phyloP scores from a whole-genome alignment of 2,113 vertebrate genomes.

The Hassar affinis region DNA sequence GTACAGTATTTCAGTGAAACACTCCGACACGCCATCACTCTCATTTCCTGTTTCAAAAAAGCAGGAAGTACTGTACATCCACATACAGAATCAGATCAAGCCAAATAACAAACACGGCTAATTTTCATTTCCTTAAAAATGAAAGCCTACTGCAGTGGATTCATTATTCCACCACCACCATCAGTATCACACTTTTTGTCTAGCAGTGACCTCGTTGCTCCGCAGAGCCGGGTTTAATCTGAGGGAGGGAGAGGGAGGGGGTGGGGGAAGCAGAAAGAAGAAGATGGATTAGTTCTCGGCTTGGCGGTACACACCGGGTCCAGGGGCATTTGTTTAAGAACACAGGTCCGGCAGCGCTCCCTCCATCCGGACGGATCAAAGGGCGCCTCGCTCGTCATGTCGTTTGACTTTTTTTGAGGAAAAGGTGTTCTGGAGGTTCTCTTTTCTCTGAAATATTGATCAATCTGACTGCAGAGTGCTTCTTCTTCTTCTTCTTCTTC shows the following conservation, averaged over 20 bases:
- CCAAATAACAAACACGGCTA: background rate
- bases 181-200: conserved; percentile 47
- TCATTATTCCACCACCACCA: background rate
- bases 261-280: conserved; percentile 54
- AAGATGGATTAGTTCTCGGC: conserved; percentile 70
- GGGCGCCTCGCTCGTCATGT: conserved; percentile 37
- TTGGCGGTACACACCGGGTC: conserved; percentile 62
- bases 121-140: background rate
- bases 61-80: background rate
- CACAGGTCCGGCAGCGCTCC: conserved; percentile 61
- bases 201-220: conserved; percentile 53
- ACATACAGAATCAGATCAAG: background rate
- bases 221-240: conserved; percentile 51
- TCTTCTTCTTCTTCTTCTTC: background rate
- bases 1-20: background rate
- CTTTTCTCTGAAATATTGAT: conserved; percentile 37
- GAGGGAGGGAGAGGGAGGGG: no score
- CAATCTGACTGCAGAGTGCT: background rate
- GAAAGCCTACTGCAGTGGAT: background rate
- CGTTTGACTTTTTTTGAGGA: conserved; percentile 38
- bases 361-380: conserved; percentile 64
- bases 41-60: background rate
- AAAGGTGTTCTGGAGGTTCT: conserved; percentile 38
- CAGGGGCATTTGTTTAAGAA: conserved; percentile 59
- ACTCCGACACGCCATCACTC: background rate